Conservation (phyloP, 2,888 invertebrate species). For the Eulithis prunata region DNA sequence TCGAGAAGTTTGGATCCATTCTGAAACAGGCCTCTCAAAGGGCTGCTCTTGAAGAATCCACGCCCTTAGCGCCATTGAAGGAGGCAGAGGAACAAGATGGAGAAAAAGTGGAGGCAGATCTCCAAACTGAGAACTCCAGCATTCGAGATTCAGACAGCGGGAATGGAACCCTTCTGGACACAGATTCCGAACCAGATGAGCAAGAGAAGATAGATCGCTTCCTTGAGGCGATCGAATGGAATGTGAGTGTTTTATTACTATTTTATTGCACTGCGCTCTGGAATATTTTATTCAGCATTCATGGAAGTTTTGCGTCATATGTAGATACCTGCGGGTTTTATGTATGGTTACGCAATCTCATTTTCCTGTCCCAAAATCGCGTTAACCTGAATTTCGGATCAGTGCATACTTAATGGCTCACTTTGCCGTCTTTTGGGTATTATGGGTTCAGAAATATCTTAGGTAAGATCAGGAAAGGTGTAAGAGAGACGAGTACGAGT, state of each 20-base stretch:
- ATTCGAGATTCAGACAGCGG: conserved; percentile 79
- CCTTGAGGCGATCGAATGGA: conserved; percentile 87
- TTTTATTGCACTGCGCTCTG: conserved; percentile 34
- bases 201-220: conserved; percentile 86
- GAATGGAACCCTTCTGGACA: conserved; percentile 84
- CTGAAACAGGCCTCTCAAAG: conserved; percentile 86
- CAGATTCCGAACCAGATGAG: conserved; percentile 88
- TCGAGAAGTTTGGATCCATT: conserved; percentile 92
- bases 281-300: conserved; percentile 24
- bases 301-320: conserved; percentile 37
- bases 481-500: background rate
- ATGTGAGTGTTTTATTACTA: conserved; percentile 86
- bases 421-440: background rate
- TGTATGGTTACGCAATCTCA: conserved; percentile 25
- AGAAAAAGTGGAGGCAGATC: conserved; percentile 66
- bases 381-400: conserved; percentile 10
- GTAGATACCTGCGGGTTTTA: conserved; percentile 32
- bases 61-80: conserved; percentile 81
- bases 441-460: conserved; percentile 11
- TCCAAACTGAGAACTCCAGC: conserved; percentile 67
- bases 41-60: conserved; percentile 83
- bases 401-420: background rate
- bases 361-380: conserved; percentile 16
- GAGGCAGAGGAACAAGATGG: conserved; percentile 74
- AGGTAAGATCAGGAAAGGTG: background rate